Base-by-base conservation (phyloP, 1,140 invertebrate genomes). In the Ceratoteleas bidentatus region DNA sequence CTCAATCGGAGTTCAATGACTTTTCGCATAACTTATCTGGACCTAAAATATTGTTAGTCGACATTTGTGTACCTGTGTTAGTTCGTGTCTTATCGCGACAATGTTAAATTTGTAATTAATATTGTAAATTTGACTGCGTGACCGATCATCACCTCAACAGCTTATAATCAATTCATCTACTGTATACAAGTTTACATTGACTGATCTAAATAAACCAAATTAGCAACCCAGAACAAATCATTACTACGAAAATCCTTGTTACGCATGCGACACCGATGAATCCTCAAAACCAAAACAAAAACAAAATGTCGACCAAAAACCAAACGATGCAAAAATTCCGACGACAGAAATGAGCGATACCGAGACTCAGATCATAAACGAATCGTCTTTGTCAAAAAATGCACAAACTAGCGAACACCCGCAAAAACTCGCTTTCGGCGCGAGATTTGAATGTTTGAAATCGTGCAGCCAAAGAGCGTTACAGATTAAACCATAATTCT, bases 71-170 rank as follows among this genome's bases (percentile, higher is more conserved):
- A 1, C 7, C 2, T 64, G 33, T 10, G 33, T 49, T 33, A 32
- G 13, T 33, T 10, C 24, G 24, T 24, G 24, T 14, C 38, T 43
- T 58, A 43, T 58, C 38, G 16, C 3, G 32, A 24, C 14, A 62
- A 14, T 9, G 13, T 36, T 47, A 60, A 47, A 16, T 8, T 47
- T n/a, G 43, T 45, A 24, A 16, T 13, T 32, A 8, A 33, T n/a
- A 24, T 24, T 24, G 24, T 24, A 24, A 24, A 40, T 11, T 40
- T 40, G 2, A 40, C 7, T 11, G 10, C 40, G 11, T 24, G 57
- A 76, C 57, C 64, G 24, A 24, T 77, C 74, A 70, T 77, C 52
- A 77, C 65, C 74, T 77, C 74, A 77, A 76, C 64, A 68, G 49
- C 50, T 61, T 77, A 5, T 14, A 56, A 56, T 24, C 50, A n/a